Evolutionary conservation across 2,888 invertebrate genomes (phyloP), one percentile per base, ranked within the genome.

Genomic region (Heliconius hortense): DNA sequence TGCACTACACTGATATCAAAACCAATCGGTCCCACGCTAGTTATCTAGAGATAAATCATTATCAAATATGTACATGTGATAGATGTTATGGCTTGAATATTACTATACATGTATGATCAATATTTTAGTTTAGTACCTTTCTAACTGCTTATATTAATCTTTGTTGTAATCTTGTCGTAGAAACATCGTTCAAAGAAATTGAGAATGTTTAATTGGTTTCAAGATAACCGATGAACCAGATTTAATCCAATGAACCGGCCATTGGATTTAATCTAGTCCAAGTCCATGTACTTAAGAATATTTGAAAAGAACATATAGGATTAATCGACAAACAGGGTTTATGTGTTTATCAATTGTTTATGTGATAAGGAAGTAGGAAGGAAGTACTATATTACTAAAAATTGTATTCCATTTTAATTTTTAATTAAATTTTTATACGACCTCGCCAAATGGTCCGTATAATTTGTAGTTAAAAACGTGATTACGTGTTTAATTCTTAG

Each of bases 1-100:
- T 81, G 84, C 75, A 81, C 80, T 82, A 82, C 80, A 88, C 86
- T 87, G 83, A 84, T 88, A 89, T 88, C 87, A 81, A 79, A 85
- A 83, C 81, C 82, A 84, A 82, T 79, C 79, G 83, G 77, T 66
- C 78, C 80, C 82, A 85, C 86, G 86, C 85, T 71, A 78, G 81
- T 88, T 90, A 90, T 90, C 90, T 83, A 78, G 74, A 80, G 85
- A 86, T 85, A 85, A 79, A 85, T 84, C 77, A 79, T 78, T 82
- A 82, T 82, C 80, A 80, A 70, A 53, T 75, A 78, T 77, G 77
- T 76, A 79, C 69, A 72, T 35, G 31, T 35, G 8, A 35, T 35
- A 35, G 31, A 77, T 76, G 77, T 75, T 67, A 70, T 72, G 75
- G 72, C 64, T 31, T 74, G 69, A 70, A 71, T 31, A 31, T 66